These are phyloP conservation scores for Chiroxiphia lanceolata DNA, from an alignment of 2,797 vertebrate species.

Conservation along the genomic window DNA sequence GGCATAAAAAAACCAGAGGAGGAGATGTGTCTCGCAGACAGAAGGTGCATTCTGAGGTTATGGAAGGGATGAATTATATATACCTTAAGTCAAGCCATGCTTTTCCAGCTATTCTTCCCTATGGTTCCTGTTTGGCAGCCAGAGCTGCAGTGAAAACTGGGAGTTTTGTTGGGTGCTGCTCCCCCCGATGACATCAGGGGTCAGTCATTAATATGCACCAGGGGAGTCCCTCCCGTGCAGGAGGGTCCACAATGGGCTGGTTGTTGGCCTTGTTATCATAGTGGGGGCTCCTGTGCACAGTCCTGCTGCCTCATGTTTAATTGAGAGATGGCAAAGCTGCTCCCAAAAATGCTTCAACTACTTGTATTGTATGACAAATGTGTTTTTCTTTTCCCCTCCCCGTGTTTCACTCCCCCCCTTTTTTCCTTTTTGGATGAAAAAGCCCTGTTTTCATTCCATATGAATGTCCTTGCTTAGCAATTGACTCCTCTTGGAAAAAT, in stretches of 20 bases:
- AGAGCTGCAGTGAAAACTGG: constrained; percentile 44
- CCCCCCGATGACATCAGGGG: constrained; percentile 82
- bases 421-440: not conserved
- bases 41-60: constrained; percentile 69
- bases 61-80: not conserved
- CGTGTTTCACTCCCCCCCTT: not conserved
- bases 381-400: constrained; percentile 43
- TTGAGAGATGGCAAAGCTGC: constrained; percentile 44
- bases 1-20: not conserved
- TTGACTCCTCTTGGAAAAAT: not conserved
- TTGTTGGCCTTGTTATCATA: constrained; percentile 87
- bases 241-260: constrained; percentile 78
- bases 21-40: constrained; percentile 16
- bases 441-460: not conserved
- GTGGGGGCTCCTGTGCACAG: constrained; percentile 80
- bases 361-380: constrained; percentile 32
- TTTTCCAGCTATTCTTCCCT: constrained; percentile 71
- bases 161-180: constrained; percentile 59
- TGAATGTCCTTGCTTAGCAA: not conserved
- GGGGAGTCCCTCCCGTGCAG: constrained; percentile 78
- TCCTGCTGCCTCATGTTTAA: constrained; percentile 40
- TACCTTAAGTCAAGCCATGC: constrained; percentile 27
- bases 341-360: constrained; percentile 27
- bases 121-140: constrained; percentile 73
- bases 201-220: constrained; percentile 87